These are phyloP conservation scores for Diadema setosum DNA, from an alignment of 35 echinoderm and acorn worm genomes.

Conservation along the genomic window DNA sequence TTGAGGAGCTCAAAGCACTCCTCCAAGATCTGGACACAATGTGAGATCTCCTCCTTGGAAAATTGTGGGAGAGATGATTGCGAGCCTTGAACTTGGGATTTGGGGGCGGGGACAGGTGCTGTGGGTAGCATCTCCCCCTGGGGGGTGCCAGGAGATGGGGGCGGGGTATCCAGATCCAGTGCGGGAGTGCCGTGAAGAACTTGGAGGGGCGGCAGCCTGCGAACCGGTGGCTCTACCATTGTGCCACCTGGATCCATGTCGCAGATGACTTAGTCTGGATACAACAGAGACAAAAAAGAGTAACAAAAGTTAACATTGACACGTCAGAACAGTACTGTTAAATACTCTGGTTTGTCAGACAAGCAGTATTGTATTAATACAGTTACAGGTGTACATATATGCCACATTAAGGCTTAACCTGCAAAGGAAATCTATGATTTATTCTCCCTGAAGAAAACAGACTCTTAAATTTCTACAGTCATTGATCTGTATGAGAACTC, in stretches of 20 bases:
- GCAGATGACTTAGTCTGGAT: too few species aligned
- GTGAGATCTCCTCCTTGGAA: constrained; percentile 67
- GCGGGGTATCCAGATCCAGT: constrained; percentile 82
- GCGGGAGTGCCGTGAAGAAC: constrained; percentile 81
- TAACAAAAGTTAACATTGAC: too few species aligned
- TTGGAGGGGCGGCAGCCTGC: constrained; percentile 75
- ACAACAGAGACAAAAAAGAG: too few species aligned
- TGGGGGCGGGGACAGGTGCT: constrained; percentile 2
- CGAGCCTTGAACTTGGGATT: not conserved
- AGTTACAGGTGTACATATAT: too few species aligned
- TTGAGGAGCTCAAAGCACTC: constrained; percentile 73
- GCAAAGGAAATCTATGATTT: too few species aligned
- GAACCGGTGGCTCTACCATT: constrained; percentile 68
- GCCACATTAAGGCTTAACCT: too few species aligned
- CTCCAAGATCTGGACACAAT: constrained; percentile 66
- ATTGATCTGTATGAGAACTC: too few species aligned
- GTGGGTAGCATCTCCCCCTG: constrained; percentile 34
- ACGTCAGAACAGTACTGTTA: too few species aligned
- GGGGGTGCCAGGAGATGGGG: constrained; percentile 63
- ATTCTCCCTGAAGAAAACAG: too few species aligned
- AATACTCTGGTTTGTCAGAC: too few species aligned
- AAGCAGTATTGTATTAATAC: too few species aligned
- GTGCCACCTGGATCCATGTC: not conserved
- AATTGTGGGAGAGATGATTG: constrained; percentile 35
- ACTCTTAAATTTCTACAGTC: too few species aligned